Conservation (phyloP, 2,888 invertebrate species). For the Mycalesis mineus region DNA sequence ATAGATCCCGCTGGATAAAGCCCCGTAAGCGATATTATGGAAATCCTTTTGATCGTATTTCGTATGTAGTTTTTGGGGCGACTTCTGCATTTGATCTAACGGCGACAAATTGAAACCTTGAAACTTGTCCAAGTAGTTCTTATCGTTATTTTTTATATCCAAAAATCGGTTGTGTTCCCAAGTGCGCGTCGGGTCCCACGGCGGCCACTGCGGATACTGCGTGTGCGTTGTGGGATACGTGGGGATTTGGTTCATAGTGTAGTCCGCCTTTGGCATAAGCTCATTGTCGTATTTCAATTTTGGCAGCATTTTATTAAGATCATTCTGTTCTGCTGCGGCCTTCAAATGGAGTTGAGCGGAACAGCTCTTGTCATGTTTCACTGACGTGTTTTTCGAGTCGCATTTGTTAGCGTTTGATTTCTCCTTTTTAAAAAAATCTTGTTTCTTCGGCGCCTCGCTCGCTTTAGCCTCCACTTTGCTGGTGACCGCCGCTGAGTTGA, state of each 20-base stretch:
- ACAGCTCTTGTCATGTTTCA: conserved; percentile 70
- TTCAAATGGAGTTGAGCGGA: conserved; percentile 57
- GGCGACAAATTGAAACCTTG: conserved; percentile 79
- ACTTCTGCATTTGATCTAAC: conserved; percentile 79
- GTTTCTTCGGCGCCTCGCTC: conserved; percentile 66
- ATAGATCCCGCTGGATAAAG: conserved; percentile 62
- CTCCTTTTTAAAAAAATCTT: conserved; percentile 75
- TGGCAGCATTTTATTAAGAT: conserved; percentile 75
- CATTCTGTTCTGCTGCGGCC: conserved; percentile 63
- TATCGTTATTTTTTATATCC: conserved; percentile 71
- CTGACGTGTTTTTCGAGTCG: conserved; percentile 55
- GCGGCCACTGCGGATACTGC: conserved; percentile 82
- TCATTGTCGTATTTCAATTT: conserved; percentile 76
- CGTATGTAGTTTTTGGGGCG: conserved; percentile 78
- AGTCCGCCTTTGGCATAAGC: conserved; percentile 79
- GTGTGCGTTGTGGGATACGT: conserved; percentile 81
- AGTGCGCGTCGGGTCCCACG: conserved; percentile 74
- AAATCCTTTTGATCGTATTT: conserved; percentile 72
- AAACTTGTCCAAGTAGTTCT: conserved; percentile 79
- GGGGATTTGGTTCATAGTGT: conserved; percentile 81
- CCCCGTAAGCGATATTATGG: conserved; percentile 68
- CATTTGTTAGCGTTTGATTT: conserved; percentile 62
- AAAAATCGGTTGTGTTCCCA: conserved; percentile 76
- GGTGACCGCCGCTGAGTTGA: conserved; percentile 57
- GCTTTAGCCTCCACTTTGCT: conserved; percentile 61